Evolutionary conservation across 2,797 vertebrate species (phyloP).

Genomic region (Sebastiscus albofasciatus): DNA sequence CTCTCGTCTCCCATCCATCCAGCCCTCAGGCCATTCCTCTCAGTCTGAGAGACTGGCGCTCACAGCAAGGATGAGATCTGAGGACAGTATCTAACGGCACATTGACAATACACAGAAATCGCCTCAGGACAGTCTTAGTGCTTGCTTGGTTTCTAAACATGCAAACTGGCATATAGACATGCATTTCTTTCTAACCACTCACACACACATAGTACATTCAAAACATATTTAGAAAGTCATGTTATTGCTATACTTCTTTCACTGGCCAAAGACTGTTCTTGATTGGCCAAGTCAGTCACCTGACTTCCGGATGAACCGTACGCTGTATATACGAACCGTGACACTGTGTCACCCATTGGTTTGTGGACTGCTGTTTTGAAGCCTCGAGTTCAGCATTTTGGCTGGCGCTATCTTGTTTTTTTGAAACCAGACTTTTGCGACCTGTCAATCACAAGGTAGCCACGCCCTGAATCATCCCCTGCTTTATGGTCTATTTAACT

Average conservation of each 20-base stretch:
- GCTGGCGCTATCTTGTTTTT: not conserved
- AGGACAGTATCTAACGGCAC: conserved; percentile 37
- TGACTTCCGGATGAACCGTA: not conserved
- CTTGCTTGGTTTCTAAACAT: conserved; percentile 23
- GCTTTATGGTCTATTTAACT: no score
- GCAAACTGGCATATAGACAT: not conserved
- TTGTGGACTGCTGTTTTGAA: not conserved
- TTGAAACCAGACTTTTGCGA: not conserved
- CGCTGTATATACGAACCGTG: no score
- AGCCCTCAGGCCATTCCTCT: conserved; percentile 48
- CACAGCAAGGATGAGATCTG: conserved; percentile 41
- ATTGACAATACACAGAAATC: conserved; percentile 18
- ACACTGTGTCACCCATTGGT: not conserved
- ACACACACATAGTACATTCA: not conserved
- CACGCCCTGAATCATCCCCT: no score
- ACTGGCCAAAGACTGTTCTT: not conserved
- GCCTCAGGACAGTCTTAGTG: conserved; percentile 27
- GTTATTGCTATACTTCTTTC: not conserved
- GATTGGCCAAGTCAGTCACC: not conserved
- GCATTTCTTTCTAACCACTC: not conserved
- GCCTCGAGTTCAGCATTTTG: not conserved
- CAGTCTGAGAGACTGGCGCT: conserved; percentile 44
- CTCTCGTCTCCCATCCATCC: conserved; percentile 51
- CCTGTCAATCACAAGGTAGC: no score
- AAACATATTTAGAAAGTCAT: not conserved